Conservation (phyloP, 2,797 vertebrate genomes). For the Poeciliopsis gracilis region DNA sequence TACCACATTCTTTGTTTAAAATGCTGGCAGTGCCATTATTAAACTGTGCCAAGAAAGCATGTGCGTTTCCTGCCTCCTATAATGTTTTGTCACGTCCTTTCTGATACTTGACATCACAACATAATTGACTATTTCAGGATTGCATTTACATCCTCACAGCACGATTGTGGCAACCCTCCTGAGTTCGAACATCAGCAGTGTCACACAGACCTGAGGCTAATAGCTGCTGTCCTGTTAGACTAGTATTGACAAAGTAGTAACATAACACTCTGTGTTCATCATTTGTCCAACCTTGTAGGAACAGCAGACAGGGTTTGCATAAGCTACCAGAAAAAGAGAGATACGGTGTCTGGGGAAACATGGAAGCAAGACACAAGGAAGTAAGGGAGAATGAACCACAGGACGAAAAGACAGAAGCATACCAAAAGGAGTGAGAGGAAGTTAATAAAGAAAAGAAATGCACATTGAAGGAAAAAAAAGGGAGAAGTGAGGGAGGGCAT, state of each 20-base stretch:
- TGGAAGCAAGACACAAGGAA: neutral
- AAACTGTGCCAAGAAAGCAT: neutral
- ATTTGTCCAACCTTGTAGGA: neutral
- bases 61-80: neutral
- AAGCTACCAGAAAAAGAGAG: neutral
- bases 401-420: neutral
- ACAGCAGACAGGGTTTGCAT: neutral
- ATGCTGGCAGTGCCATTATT: neutral
- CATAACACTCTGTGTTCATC: neutral
- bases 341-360: neutral
- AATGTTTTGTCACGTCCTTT: neutral
- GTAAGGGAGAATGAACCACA: neutral
- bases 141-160: neutral
- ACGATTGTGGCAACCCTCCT: neutral
- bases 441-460: neutral
- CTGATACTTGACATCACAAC: neutral
- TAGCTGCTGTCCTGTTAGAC: neutral
- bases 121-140: neutral
- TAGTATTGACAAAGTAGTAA: neutral
- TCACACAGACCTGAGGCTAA: neutral
- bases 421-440: neutral
- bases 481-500: neutral
- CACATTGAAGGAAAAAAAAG: neutral
- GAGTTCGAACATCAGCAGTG: neutral
- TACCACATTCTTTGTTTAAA: neutral